phyloP scores from a whole-genome alignment of 2,888 invertebrate genomes.

The Strigamia transsilvanica region DNA sequence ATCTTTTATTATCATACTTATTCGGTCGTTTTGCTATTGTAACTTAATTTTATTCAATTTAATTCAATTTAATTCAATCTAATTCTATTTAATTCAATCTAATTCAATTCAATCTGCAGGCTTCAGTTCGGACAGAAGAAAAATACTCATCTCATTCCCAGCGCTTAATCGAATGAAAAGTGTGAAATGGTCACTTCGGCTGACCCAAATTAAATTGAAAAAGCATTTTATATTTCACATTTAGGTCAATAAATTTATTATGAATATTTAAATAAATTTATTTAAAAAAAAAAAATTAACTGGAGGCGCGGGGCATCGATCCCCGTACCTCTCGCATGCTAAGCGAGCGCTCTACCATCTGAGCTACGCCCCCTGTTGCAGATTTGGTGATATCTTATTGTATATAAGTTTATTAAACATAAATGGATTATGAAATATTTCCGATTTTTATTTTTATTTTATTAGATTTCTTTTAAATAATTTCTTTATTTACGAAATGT shows the following conservation, averaged over 20 bases:
- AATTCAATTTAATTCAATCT: too few relatives aligned
- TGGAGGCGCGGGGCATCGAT: slow-evolving; percentile 66
- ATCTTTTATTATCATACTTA: too few relatives aligned
- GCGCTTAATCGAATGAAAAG: neutral
- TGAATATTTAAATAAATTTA: neutral
- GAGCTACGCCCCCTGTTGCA: slow-evolving; percentile 62
- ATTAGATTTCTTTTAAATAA: too few relatives aligned
- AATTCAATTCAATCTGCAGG: neutral
- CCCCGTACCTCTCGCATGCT: slow-evolving; percentile 71
- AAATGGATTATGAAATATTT: too few relatives aligned
- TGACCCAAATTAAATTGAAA: neutral
- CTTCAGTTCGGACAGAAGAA: slow-evolving; percentile 32
- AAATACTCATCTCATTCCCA: slow-evolving; percentile 24
- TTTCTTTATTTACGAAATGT: too few relatives aligned
- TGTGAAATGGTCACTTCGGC: neutral
- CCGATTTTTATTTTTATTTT: too few relatives aligned
- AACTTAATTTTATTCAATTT: too few relatives aligned
- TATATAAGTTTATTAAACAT: too few relatives aligned
- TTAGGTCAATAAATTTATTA: neutral
- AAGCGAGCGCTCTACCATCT: slow-evolving; percentile 70
- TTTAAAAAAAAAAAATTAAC: slow-evolving; percentile 32
- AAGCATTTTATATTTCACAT: neutral
- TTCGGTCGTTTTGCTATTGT: too few relatives aligned
- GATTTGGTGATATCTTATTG: too few relatives aligned
- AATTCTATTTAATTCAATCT: neutral